Evolutionary conservation across 2,888 invertebrate species (phyloP), one percentile per base, ranked within the genome.

Genomic region (Pseudococcus longispinus): DNA sequence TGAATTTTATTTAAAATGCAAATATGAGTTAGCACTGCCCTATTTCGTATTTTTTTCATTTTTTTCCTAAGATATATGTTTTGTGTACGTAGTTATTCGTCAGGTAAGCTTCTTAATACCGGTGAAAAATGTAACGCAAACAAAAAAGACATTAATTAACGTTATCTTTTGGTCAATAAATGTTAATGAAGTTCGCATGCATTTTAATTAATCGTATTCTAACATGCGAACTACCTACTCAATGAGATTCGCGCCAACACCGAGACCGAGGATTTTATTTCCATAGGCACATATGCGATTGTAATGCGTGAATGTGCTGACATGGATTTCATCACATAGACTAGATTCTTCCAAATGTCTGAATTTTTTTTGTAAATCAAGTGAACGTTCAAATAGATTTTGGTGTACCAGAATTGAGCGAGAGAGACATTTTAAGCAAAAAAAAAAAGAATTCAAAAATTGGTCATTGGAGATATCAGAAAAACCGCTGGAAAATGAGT

Each of bases 151-250:
- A 74, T 74, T 74, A 74, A 74, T 74, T 74, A 74, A 74, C 74
- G 74, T 74, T 74, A 74, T 74, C 74, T 74, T 74, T 74, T 74
- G 32, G 74, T 74, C 74, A 32, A 74, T 74, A 74, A 32, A 74
- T 37, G 74, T 32, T 29, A 74, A 74, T 74, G 74, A 74, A 32
- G 74, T 74, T 74, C 32, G 29, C 74, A 32, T 74, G 74, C 74
- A 74, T 74, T 32, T 74, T 74, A 74, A 74, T 74, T 74, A 74
- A 74, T 74, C 74, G 74, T n/a, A 32, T 32, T 32, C 74, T 37
- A 32, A 74, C 74, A 74, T 32, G 74, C 74, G 74, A 74, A 32
- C 32, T n/a, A n/a, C 32, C 74, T 37, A 32, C 74, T 74, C 32
- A 32, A 74, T 37, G 29, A 74, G 74, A 74, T 37, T 29, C 74